These are phyloP conservation scores for Tenrec ecaudatus DNA, from an alignment of 2,113 vertebrate genomes.

Conservation along the genomic window DNA sequence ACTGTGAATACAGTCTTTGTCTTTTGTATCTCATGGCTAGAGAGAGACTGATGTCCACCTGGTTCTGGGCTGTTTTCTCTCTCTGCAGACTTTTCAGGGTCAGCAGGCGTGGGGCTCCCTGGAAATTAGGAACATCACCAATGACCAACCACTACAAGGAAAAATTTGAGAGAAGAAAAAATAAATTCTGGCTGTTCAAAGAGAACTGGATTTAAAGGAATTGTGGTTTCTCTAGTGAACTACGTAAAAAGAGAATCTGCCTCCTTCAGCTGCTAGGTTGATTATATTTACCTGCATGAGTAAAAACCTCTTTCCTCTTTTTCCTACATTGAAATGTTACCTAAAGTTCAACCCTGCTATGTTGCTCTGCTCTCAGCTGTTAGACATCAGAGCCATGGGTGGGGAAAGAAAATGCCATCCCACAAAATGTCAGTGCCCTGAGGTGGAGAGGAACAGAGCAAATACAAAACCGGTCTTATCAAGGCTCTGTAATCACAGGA, in stretches of 20 bases:
- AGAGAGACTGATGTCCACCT: background rate
- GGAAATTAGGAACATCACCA: conserved; percentile 20
- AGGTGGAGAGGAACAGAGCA: conserved; percentile 20
- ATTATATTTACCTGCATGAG: conserved; percentile 1
- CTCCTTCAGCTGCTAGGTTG: conserved; percentile 27
- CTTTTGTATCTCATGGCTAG: background rate
- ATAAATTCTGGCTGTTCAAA: conserved; percentile 42
- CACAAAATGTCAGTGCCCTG: conserved; percentile 40
- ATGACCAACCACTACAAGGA: conserved; percentile 7
- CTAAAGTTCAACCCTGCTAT: conserved; percentile 43
- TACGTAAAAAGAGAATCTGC: background rate
- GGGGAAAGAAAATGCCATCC: conserved; percentile 21
- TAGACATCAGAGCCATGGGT: conserved; percentile 13
- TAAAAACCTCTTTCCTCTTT: conserved; percentile 12
- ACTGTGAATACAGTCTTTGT: background rate
- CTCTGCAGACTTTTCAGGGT: background rate
- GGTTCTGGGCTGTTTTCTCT: background rate
- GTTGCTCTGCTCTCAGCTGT: conserved; percentile 22
- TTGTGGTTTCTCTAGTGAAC: conserved; percentile 23
- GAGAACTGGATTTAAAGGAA: conserved; percentile 47
- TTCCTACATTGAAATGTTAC: conserved; percentile 32
- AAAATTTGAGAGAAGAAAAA: conserved; percentile 47
- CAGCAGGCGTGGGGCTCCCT: background rate
- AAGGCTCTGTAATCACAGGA: conserved; percentile 34
- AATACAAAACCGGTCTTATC: conserved; percentile 43